Conservation (phyloP, 2,888 invertebrate genomes). For the Dryomyza anilis region DNA sequence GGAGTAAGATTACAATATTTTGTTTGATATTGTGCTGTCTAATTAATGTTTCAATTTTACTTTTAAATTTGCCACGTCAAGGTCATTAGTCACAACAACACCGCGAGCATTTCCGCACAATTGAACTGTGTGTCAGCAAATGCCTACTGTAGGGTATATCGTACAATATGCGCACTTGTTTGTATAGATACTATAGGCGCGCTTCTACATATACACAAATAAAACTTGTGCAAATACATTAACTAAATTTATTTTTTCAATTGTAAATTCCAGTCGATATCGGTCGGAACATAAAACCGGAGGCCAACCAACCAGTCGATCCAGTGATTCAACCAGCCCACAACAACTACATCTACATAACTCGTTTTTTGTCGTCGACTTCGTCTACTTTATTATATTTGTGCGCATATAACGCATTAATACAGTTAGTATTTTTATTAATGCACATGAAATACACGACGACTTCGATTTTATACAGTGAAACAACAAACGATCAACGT, state of each 20-base stretch:
- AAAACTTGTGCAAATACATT: neutral
- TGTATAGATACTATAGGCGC: neutral
- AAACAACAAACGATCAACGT: too few species aligned
- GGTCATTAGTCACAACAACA: too few species aligned
- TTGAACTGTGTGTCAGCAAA: neutral
- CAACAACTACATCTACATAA: neutral
- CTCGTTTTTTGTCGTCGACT: neutral
- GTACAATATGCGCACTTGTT: neutral
- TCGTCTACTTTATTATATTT: too few species aligned
- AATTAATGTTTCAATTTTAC: too few species aligned
- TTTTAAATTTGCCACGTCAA: too few species aligned
- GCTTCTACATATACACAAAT: neutral
- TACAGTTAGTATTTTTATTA: too few species aligned
- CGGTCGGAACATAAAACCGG: neutral
- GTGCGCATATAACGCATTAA: neutral
- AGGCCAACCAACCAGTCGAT: neutral
- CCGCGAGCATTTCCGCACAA: too few species aligned
- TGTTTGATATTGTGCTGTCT: too few species aligned
- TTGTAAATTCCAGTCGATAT: conserved; percentile 19
- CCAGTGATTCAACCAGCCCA: neutral
- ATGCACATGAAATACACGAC: neutral
- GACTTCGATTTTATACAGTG: too few species aligned
- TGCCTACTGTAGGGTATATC: neutral
- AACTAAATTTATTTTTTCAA: conserved; percentile 6
- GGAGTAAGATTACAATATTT: too few species aligned